phyloP scores from a whole-genome alignment of 1,140 invertebrate species.

The Brachionus paranguensis region DNA sequence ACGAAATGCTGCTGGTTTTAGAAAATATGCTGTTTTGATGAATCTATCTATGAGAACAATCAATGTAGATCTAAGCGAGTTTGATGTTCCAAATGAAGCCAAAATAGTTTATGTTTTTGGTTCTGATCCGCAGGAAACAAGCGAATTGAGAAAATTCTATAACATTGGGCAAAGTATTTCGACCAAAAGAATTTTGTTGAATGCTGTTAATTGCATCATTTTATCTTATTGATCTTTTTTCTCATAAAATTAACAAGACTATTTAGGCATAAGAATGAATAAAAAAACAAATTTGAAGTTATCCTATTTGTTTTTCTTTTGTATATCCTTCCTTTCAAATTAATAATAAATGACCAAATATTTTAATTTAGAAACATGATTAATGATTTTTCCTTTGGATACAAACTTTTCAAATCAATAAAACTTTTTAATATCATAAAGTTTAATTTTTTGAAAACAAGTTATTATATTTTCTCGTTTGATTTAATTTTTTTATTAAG shows the following conservation, averaged over 20 bases:
- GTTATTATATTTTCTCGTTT: no score
- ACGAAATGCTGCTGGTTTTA: not conserved
- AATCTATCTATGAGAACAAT: not conserved
- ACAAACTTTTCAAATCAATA: no score
- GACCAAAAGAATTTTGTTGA: not conserved
- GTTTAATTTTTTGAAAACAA: no score
- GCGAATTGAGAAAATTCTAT: constrained; percentile 15
- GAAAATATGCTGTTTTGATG: not conserved
- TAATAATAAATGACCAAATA: no score
- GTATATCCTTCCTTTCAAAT: no score
- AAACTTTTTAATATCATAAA: no score
- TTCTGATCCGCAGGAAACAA: not conserved
- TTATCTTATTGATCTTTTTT: not conserved
- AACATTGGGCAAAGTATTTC: not conserved
- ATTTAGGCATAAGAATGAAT: no score
- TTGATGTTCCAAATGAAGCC: not conserved
- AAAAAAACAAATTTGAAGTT: not conserved
- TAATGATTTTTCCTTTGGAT: no score
- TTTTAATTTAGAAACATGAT: no score
- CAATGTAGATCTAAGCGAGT: not conserved
- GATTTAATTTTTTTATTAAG: no score
- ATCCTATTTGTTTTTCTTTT: no score
- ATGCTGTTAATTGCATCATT: constrained; percentile 10
- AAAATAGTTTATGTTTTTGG: constrained; percentile 21
- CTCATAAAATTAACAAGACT: no score